phyloP scores from a whole-genome alignment of 2,888 invertebrate species.

The Phalera bucephala region DNA sequence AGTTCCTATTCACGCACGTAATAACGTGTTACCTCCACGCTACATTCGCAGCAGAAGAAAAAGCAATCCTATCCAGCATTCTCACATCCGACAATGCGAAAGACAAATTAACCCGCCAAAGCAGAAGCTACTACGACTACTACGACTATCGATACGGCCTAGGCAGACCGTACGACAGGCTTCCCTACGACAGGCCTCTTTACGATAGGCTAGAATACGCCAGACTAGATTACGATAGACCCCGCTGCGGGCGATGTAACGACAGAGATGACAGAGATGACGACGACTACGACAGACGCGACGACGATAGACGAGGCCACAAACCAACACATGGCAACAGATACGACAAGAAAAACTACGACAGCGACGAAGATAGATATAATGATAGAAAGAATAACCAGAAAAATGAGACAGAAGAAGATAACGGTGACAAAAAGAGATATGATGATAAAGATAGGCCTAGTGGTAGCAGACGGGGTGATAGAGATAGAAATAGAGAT shows the following conservation, averaged over 20 bases:
- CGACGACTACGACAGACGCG: slow-evolving; percentile 33
- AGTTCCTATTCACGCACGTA: slow-evolving; percentile 43
- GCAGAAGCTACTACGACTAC: slow-evolving; percentile 70
- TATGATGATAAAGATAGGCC: slow-evolving; percentile 54
- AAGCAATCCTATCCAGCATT: slow-evolving; percentile 55
- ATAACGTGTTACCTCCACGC: slow-evolving; percentile 29
- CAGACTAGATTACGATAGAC: slow-evolving; percentile 46
- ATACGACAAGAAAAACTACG: slow-evolving; percentile 53
- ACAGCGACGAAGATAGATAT: slow-evolving; percentile 51
- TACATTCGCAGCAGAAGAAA: slow-evolving; percentile 34
- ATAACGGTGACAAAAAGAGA: slow-evolving; percentile 50
- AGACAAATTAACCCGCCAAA: slow-evolving; percentile 52
- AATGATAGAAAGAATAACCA: slow-evolving; percentile 44
- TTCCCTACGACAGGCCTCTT: slow-evolving; percentile 43
- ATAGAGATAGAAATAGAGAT: slow-evolving; percentile 50
- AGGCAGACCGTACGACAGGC: slow-evolving; percentile 57
- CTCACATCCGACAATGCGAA: slow-evolving; percentile 37
- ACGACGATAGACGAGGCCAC: slow-evolving; percentile 49
- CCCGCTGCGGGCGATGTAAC: slow-evolving; percentile 61
- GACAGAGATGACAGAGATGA: slow-evolving; percentile 44
- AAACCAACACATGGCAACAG: slow-evolving; percentile 63
- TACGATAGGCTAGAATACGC: slow-evolving; percentile 52
- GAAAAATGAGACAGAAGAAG: slow-evolving; percentile 63
- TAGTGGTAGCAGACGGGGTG: slow-evolving; percentile 48
- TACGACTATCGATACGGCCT: slow-evolving; percentile 61